Percentiles rank a stretch among this genome's conserved stretches.
phyloP scores from a whole-genome alignment of 1,140 invertebrate species.

The Drosophila elegans region DNA sequence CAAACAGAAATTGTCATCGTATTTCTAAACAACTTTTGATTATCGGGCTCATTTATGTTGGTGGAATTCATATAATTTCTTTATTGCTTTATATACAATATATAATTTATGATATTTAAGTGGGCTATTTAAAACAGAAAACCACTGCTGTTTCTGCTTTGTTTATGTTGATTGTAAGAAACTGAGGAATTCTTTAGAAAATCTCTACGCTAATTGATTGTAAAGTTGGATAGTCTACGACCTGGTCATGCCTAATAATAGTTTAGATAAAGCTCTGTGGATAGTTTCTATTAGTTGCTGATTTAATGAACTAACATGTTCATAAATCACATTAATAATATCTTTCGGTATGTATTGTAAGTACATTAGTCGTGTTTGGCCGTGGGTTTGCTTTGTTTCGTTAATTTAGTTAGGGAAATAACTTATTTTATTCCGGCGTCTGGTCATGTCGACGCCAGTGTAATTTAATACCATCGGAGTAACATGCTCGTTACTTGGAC shows the following conservation, averaged over 20 bases:
- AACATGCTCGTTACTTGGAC: constrained; percentile 28
- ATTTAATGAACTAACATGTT: constrained; percentile 35
- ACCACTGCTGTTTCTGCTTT: not conserved
- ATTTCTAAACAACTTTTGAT: not conserved
- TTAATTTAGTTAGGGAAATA: constrained; percentile 8
- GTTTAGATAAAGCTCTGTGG: constrained; percentile 9
- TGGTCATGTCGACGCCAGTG: constrained; percentile 22
- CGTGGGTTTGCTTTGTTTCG: constrained; percentile 10
- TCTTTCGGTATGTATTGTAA: constrained; percentile 12
- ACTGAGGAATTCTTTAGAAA: not conserved
- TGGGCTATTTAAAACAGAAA: not conserved
- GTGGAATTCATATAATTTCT: not conserved
- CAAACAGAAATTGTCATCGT: not conserved
- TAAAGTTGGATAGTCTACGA: constrained; percentile 15
- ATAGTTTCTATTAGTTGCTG: constrained; percentile 23
- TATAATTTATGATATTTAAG: not conserved
- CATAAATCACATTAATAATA: constrained; percentile 53
- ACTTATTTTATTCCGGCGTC: constrained; percentile 10
- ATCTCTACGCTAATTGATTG: constrained; percentile 8
- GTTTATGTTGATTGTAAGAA: not conserved
- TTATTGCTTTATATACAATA: no score
- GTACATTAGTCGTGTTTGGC: not conserved
- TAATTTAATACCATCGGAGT: constrained; percentile 36
- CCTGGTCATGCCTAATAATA: constrained; percentile 31
- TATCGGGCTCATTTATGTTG: constrained; percentile 1